Percentiles rank a stretch among this genome's conserved stretches.
phyloP scores from a whole-genome alignment of 2,888 invertebrate species.

The Bellardia bayeri region DNA sequence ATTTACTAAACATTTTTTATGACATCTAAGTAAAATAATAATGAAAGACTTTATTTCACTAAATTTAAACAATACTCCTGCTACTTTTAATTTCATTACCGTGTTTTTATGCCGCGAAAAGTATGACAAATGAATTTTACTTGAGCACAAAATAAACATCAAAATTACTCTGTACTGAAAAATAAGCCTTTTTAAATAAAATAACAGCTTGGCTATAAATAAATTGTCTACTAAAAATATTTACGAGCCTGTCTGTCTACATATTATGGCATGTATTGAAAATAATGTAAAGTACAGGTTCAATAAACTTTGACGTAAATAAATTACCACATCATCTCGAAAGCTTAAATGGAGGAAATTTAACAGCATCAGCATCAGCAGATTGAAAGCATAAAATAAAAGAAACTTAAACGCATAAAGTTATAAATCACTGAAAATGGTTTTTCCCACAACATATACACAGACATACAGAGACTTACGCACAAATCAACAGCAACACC shows the following conservation, averaged over 20 bases:
- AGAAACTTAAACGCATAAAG: slow-evolving; percentile 17
- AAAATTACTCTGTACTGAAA: not conserved
- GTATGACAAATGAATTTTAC: not conserved
- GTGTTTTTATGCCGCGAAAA: not conserved
- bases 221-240: not conserved
- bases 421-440: slow-evolving; percentile 49
- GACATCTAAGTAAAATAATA: no score
- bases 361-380: not conserved
- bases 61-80: not conserved
- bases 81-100: not conserved
- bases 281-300: not conserved
- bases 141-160: not conserved
- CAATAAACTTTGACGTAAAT: not conserved
- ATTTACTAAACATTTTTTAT: no score
- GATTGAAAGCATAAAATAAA: not conserved
- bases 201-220: not conserved
- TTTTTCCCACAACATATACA: not conserved
- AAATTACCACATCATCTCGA: not conserved
- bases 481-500: not conserved
- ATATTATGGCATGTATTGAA: not conserved
- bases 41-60: no score
- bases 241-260: not conserved
- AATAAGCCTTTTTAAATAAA: not conserved
- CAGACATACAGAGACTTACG: not conserved
- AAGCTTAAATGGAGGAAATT: not conserved